Evolutionary conservation across 2,113 vertebrate genomes (phyloP).

Genomic region (Poeciliopsis occidentalis): DNA sequence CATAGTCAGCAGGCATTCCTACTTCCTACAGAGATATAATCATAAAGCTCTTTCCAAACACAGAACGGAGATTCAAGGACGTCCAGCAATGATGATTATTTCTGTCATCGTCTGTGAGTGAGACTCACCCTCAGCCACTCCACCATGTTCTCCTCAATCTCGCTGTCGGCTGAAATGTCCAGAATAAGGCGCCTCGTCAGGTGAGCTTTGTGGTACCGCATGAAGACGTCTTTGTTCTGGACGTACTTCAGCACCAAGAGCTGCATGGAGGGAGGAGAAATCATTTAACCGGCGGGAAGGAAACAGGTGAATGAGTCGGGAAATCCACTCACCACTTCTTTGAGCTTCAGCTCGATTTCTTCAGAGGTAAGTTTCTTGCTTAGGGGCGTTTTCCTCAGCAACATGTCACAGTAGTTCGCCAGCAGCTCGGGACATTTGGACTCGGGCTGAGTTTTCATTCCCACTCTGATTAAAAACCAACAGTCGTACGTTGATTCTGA

Average conservation of each 20-base stretch:
- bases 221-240: slow-evolving; percentile 98
- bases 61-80: no score
- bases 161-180: slow-evolving; percentile 97
- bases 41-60: slow-evolving; percentile 5
- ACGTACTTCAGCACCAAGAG: slow-evolving; percentile 96
- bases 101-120: no score
- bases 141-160: slow-evolving; percentile 99
- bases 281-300: neutral
- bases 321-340: slow-evolving; percentile 90
- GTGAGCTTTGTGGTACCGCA: slow-evolving; percentile 98
- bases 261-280: slow-evolving; percentile 8
- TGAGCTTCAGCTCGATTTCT: slow-evolving; percentile 97
- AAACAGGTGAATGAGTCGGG: no score
- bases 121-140: slow-evolving; percentile 91
- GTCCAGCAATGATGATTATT: no score
- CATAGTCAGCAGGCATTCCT: slow-evolving; percentile 97
- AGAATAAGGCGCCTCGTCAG: slow-evolving; percentile 93
- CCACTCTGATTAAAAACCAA: slow-evolving; percentile 76
- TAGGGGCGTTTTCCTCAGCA: slow-evolving; percentile 95
- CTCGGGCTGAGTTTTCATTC: slow-evolving; percentile 96
- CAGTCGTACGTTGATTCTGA: neutral
- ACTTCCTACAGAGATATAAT: slow-evolving; percentile 84
- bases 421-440: slow-evolving; percentile 97
- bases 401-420: slow-evolving; percentile 99
- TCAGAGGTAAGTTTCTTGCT: slow-evolving; percentile 98